A percentile compares a stretch with the other conserved stretches of the same genome.
Evolutionary conservation across 2,888 invertebrate genomes (phyloP).

Genomic region (Gisinianus flammeolus): DNA sequence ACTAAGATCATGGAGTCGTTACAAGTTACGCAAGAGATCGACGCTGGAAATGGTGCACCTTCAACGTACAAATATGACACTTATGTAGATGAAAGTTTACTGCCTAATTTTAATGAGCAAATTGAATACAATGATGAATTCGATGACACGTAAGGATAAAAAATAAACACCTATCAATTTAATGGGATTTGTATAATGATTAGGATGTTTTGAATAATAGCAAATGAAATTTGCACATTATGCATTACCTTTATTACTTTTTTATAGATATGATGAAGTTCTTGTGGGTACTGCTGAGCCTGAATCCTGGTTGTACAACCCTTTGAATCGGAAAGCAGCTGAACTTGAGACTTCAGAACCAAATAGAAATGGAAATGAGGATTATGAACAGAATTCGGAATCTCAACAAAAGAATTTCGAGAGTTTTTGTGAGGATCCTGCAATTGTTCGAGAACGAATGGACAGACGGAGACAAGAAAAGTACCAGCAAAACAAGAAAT

Average conservation of each 20-base stretch:
- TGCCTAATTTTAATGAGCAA: slow-evolving; percentile 43
- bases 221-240: no score
- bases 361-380: slow-evolving; percentile 61
- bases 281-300: slow-evolving; percentile 62
- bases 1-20: slow-evolving; percentile 34
- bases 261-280: slow-evolving; percentile 72
- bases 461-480: slow-evolving; percentile 64
- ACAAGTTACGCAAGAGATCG: neutral
- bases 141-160: slow-evolving; percentile 78
- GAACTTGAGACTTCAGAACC: slow-evolving; percentile 60
- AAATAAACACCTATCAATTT: no score
- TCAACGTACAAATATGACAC: neutral
- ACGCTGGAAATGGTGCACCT: slow-evolving; percentile 1
- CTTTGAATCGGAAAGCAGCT: slow-evolving; percentile 62
- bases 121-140: slow-evolving; percentile 84
- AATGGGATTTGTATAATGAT: no score
- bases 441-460: slow-evolving; percentile 71
- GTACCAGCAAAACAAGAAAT: slow-evolving; percentile 50
- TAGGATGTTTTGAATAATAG: no score
- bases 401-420: slow-evolving; percentile 52
- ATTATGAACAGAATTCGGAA: slow-evolving; percentile 43
- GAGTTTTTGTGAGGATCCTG: slow-evolving; percentile 78
- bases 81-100: slow-evolving; percentile 57
- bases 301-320: slow-evolving; percentile 59
- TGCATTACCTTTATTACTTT: no score